Percentiles rank a stretch among this genome's conserved stretches.
These are phyloP conservation scores for Cricetomys ansorgei DNA, from an alignment of 2,113 vertebrate species.

Conservation along the genomic window DNA sequence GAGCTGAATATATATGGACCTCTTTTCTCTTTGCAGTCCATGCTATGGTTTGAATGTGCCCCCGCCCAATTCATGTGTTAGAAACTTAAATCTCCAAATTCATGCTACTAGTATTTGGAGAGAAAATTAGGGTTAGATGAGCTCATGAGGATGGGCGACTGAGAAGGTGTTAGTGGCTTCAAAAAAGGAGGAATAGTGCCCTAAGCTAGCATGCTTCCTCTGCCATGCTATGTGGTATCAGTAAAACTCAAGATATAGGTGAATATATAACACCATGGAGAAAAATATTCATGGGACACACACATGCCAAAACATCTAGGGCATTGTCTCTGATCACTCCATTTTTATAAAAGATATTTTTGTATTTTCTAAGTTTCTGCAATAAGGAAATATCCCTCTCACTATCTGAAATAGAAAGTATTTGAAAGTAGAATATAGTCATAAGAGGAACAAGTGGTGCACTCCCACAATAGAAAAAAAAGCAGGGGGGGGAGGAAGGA, in stretches of 20 bases:
- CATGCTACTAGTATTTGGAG: background rate
- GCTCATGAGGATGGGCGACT: background rate
- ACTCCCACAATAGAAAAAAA: background rate
- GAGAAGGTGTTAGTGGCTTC: background rate
- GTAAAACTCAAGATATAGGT: background rate
- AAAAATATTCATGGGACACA: background rate
- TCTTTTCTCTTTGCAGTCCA: background rate
- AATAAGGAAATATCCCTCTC: conserved; percentile 43
- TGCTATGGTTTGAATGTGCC: background rate
- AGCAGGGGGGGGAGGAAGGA: background rate
- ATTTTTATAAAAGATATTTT: background rate
- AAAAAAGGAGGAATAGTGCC: background rate
- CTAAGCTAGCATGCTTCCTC: background rate
- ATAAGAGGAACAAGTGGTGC: conserved; percentile 37
- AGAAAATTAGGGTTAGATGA: background rate
- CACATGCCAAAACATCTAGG: background rate
- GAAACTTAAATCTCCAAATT: background rate
- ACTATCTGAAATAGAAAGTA: conserved; percentile 4
- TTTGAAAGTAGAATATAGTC: background rate
- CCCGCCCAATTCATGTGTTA: background rate
- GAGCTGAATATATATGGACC: background rate
- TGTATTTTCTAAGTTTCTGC: background rate
- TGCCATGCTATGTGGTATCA: background rate
- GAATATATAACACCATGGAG: background rate
- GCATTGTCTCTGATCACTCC: background rate